Evolutionary conservation across 2,888 invertebrate genomes (phyloP).

Genomic region (Myathropa florea): DNA sequence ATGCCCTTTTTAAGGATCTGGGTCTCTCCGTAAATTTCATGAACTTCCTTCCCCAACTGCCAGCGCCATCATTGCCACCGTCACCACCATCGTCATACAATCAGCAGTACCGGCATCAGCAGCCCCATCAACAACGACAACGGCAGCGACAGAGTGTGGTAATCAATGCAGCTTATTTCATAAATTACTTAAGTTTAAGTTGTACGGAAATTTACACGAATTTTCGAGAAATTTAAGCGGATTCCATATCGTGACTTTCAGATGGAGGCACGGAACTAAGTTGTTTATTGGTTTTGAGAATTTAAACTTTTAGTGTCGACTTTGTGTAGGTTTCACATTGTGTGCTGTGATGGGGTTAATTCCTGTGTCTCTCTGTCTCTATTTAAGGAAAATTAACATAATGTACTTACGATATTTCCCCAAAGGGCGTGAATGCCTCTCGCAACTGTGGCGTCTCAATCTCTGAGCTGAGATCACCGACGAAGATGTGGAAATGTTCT

Average conservation of each 20-base stretch:
- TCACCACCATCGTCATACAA: neutral
- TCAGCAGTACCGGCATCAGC: neutral
- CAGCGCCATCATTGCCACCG: neutral
- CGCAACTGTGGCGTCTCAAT: conserved; percentile 98
- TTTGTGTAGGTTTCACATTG: conserved; percentile 6
- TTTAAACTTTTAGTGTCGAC: conserved; percentile 16
- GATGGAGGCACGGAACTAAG: neutral
- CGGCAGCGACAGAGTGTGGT: conserved; percentile 44
- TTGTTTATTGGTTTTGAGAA: conserved; percentile 36
- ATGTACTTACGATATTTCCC: conserved; percentile 96
- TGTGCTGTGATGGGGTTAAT: neutral
- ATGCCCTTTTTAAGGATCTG: conserved; percentile 10
- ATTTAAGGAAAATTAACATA: conserved; percentile 49
- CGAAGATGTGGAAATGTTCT: conserved; percentile 99
- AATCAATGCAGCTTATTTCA: conserved; percentile 66
- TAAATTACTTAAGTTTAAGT: conserved; percentile 58
- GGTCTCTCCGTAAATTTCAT: conserved; percentile 31
- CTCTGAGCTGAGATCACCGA: conserved; percentile 99
- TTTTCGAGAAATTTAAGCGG: conserved; percentile 40
- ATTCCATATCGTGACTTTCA: conserved; percentile 22
- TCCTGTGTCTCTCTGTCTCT: conserved; percentile 4
- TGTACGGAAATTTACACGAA: conserved; percentile 48
- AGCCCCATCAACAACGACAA: conserved; percentile 56
- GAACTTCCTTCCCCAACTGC: conserved; percentile 14
- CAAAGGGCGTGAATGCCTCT: conserved; percentile 98